Base-by-base conservation (phyloP, 2,888 invertebrate species). In the Altica lythri region DNA sequence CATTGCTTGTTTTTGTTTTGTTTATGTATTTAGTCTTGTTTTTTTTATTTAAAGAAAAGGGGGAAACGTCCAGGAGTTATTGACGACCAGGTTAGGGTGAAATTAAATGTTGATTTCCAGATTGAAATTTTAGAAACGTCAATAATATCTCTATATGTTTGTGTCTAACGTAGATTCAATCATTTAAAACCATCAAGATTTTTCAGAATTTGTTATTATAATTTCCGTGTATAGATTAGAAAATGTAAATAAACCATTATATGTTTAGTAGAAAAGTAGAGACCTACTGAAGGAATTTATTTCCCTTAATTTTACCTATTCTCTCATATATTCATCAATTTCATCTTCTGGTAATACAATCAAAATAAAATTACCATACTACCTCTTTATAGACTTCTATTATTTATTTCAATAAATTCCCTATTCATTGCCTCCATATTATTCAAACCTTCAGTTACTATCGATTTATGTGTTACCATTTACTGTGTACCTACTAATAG, bases 51-150 rank as follows among this genome's bases (percentile, higher is more conserved):
- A 81, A 83, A 83, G 83, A 80, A 75, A 77, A 83, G 81, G 77
- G 78, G 83, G 79, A 83, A 82, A 79, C 88, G 90, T 77, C 89
- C 89, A 76, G 90, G 90, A 78, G 88, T 86, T 84, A 82, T 90
- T 81, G 72, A 69, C 61, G 78, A 81, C 22, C 88, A 89, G 79
- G 90, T 90, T 84, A 87, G 86, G 66, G 66, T 66, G 68, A 62
- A 56, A 59, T 51, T 55, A 53, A 61, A 59, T 61, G 62, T 67
- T 59, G 63, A 61, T 60, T 61, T 55, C 57, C 43, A 59, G 34
- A 48, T 50, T 57, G 59, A 38, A 38, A 37, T 52, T 47, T 59
- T 67, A 66, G 66, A 60, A 57, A 43, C 48, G 64, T 64, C 60
- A 64, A 62, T 67, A 65, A 62, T 67, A 55, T 59, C 55, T 72